phyloP scores from a whole-genome alignment of 2,888 invertebrate genomes.

The Crocallis elinguaria region DNA sequence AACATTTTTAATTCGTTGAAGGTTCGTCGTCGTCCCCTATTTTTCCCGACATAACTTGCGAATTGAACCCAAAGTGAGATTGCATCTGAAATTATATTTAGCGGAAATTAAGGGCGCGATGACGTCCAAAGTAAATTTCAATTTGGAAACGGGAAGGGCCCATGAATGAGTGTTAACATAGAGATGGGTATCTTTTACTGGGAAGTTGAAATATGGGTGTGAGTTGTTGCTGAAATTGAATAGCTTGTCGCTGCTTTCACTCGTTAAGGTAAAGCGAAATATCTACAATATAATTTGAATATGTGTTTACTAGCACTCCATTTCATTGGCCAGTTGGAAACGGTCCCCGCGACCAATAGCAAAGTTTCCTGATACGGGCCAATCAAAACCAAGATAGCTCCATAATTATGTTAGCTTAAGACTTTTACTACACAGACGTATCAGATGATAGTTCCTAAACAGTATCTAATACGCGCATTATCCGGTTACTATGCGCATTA shows the following conservation, averaged over 20 bases:
- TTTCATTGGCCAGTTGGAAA: not conserved
- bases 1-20: conserved; percentile 37
- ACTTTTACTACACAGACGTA: too few species aligned
- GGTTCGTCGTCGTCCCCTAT: conserved; percentile 29
- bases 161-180: conserved; percentile 53
- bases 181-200: conserved; percentile 49
- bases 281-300: not conserved
- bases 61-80: conserved; percentile 73
- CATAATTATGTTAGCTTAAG: too few species aligned
- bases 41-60: conserved; percentile 45
- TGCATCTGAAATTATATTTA: conserved; percentile 77
- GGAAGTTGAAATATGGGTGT: conserved; percentile 41
- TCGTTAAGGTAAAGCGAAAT: conserved; percentile 7
- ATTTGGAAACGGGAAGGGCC: conserved; percentile 68
- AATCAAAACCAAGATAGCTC: too few species aligned
- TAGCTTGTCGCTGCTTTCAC: conserved; percentile 27
- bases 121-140: conserved; percentile 76
- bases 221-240: conserved; percentile 39
- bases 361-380: not conserved
- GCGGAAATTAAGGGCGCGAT: conserved; percentile 76
- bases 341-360: not conserved
- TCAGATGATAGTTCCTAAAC: too few species aligned
- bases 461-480: too few species aligned
- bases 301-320: not conserved
- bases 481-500: too few species aligned